Base-by-base conservation (phyloP, 2,797 vertebrate species). In the Hoplostethus mediterraneus region DNA sequence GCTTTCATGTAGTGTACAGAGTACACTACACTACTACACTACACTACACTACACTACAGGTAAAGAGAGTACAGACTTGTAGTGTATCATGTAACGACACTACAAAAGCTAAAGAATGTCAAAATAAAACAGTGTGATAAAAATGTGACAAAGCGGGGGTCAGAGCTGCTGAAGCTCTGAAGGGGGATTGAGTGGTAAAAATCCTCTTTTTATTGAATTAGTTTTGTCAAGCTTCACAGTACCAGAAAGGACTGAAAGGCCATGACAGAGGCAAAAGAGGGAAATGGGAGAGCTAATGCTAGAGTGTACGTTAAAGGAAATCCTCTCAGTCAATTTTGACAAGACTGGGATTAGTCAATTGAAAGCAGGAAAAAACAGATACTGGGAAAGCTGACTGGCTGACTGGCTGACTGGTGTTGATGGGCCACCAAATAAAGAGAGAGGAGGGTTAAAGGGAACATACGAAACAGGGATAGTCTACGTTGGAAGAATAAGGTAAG, bases 81-180 rank as follows among this genome's bases (percentile, higher is more conserved):
- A 68, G 66, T 49, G 52, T 69, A 78, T 87, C 82, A 87, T n/a
- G n/a, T n/a, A 87, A 84, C 70, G 67, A 64, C 10, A 67, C 73
- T 49, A 82, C 83, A 70, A 75, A 77, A 84, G 74, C 77, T 70
- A 45, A 57, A 77, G 69, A 71, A 87, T 77, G 71, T 86, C 71
- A 82, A 88, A 87, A 89, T 84, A 86, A 82, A 85, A 77, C 68
- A 45, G 63, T 36, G 38, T 28, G 28, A 28, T 28, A 28, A 28
- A 28, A 82, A 75, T 71, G 59, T 79, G 81, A 85, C 81, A 78
- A 82, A 76, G 71, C 67, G 16, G 31, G 40, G 65, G 79, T 84
- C 81, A 75, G 64, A 69, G 63, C 63, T 48, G 2, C 13, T 48
- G 67, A 68, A 36, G 66, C 79, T 74, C 62, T 17, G 57, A 31